phyloP scores from a whole-genome alignment of 2,888 invertebrate species.

The Melanotus villosus region DNA sequence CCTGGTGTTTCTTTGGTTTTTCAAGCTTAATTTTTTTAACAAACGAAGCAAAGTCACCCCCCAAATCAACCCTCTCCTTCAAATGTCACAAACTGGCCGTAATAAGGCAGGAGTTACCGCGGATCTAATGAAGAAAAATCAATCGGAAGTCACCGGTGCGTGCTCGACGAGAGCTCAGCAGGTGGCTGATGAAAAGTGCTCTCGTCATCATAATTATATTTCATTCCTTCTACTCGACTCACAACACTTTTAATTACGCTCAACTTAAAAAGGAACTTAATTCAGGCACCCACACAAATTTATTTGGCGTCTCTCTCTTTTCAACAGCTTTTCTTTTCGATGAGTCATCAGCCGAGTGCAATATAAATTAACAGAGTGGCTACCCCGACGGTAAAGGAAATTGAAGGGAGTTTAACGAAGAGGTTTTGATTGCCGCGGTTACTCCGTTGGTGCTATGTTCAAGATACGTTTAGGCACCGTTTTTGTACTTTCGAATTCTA shows the following conservation, averaged over 20 bases:
- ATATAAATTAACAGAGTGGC: conserved; percentile 44
- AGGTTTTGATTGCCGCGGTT: conserved; percentile 40
- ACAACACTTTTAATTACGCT: conserved; percentile 63
- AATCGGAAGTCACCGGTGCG: conserved; percentile 50
- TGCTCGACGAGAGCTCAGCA: conserved; percentile 57
- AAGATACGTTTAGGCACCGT: neutral
- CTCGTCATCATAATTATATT: conserved; percentile 65
- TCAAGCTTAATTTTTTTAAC: too few species aligned
- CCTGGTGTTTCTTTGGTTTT: too few species aligned
- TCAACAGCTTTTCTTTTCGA: conserved; percentile 36
- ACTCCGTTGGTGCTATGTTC: neutral
- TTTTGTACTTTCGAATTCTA: neutral
- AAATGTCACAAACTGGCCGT: conserved; percentile 25
- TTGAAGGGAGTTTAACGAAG: conserved; percentile 43
- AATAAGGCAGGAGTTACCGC: conserved; percentile 23
- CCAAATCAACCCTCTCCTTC: conserved; percentile 1
- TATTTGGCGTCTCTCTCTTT: conserved; percentile 32
- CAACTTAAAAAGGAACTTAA: conserved; percentile 60
- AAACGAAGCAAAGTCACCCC: neutral
- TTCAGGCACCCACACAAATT: conserved; percentile 52
- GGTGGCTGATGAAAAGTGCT: conserved; percentile 64
- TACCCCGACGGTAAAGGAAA: conserved; percentile 38
- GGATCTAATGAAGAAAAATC: conserved; percentile 45
- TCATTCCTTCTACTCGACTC: conserved; percentile 60
- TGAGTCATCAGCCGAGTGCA: conserved; percentile 36